Base-by-base conservation (phyloP, 2,797 vertebrate species). In the Threskiornis aethiopicus region DNA sequence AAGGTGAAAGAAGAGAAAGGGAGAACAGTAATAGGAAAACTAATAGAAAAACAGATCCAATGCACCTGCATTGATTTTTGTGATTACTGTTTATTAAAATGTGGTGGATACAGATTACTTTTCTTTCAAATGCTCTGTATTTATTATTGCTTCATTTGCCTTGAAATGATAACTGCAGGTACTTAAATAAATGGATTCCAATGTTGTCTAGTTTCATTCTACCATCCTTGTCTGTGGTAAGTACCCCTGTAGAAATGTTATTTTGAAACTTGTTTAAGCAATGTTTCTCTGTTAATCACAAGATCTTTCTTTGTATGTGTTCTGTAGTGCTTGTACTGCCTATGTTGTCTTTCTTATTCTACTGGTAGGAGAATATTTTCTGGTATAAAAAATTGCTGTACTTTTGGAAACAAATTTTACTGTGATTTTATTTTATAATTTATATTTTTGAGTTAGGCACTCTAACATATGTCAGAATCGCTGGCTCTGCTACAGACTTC, bases 31-130 rank as follows among this genome's bases (percentile, higher is more conserved):
- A 95, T 73, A 91, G 70, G 52, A 95, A 96, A 95, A 82, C 37
- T 93, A 93, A 94, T 88, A 92, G 93, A 85, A 95, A 96, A 92
- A 33, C n/a, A 87, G 64, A 83, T 84, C 80, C 75, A 91, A 73
- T 93, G 90, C 79, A 31, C 21, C 22, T 24, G 12, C 81, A 95
- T 89, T 95, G 96, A 96, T 97, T 95, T 95, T 97, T 89, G 52
- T 88, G 91, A 93, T 95, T 96, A 96, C 84, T 59, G 71, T 93
- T 96, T 97, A 97, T 94, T 96, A 97, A 96, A 96, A 96, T 90
- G 65, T 2, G 0, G 85, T 96, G 84, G 78, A 71, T 95, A 90
- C 55, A 95, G 95, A 96, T 96, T 94, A 95, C 95, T 65, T 93
- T 93, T 78, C 87, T 97, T 96, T 95, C 86, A 95, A 94, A 91